Conservation (phyloP, 2,888 invertebrate genomes). For the Smittia sp. region DNA sequence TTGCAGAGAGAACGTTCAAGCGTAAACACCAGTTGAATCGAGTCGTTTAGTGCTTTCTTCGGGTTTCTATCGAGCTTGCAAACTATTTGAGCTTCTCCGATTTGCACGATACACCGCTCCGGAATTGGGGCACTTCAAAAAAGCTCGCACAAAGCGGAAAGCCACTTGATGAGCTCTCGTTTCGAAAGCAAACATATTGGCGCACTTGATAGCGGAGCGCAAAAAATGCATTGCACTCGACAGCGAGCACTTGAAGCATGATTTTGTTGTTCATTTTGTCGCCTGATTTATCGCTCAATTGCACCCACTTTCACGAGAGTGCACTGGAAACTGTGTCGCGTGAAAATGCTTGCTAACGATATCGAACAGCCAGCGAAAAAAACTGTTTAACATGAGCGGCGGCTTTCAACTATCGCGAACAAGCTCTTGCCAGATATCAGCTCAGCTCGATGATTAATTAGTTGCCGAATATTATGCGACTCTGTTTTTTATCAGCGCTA, state of each 20-base stretch:
- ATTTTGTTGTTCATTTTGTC: slow-evolving; percentile 16
- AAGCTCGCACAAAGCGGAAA: neutral
- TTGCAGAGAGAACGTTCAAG: neutral
- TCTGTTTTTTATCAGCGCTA: neutral
- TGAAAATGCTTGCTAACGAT: neutral
- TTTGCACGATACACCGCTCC: neutral
- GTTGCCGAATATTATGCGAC: slow-evolving; percentile 1
- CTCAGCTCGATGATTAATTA: slow-evolving; percentile 20
- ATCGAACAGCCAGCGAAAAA: neutral
- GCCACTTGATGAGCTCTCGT: neutral
- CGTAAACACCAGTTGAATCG: slow-evolving; percentile 16
- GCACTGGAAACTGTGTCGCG: slow-evolving; percentile 7
- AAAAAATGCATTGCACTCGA: neutral
- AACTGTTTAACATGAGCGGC: neutral
- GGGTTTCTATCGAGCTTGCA: neutral
- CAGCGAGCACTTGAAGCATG: slow-evolving; percentile 2
- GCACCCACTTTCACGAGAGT: neutral
- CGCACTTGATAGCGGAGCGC: neutral
- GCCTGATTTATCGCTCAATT: slow-evolving; percentile 20
- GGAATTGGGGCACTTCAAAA: neutral
- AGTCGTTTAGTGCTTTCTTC: neutral
- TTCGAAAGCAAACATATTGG: neutral
- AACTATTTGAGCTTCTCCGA: neutral
- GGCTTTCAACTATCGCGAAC: neutral
- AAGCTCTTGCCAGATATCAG: neutral